Conservation (phyloP, 2,797 vertebrate genomes). For the Spheniscus humboldti region DNA sequence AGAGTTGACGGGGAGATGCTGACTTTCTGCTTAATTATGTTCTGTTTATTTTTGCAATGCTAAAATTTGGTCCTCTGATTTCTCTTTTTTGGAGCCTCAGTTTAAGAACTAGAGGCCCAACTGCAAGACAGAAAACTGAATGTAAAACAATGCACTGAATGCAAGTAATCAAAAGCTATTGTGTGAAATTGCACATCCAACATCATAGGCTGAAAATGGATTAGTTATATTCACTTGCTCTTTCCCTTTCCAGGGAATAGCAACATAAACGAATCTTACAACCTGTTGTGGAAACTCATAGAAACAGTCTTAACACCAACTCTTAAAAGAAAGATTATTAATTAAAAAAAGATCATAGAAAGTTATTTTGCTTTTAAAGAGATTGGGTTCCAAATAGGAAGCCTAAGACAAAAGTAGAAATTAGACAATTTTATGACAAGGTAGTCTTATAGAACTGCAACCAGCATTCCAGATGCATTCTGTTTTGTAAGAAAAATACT, state of each 20-base stretch:
- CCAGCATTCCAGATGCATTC: not conserved
- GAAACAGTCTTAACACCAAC: not conserved
- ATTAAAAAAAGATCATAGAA: not conserved
- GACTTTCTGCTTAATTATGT: constrained; percentile 19
- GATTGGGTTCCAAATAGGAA: not conserved
- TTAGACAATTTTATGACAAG: not conserved
- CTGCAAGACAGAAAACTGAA: not conserved
- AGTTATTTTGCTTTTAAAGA: not conserved
- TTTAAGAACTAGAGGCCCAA: not conserved
- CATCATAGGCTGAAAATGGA: not conserved
- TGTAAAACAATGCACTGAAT: not conserved
- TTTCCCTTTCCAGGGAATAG: not conserved
- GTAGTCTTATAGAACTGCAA: not conserved
- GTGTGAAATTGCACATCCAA: not conserved
- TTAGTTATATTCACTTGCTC: not conserved
- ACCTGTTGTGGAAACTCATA: not conserved
- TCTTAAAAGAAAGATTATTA: not conserved
- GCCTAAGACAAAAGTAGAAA: not conserved
- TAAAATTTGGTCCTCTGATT: not conserved
- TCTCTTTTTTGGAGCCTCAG: not conserved
- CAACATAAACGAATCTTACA: not conserved
- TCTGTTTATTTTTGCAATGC: not conserved
- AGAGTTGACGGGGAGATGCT: not conserved
- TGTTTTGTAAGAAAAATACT: not conserved
- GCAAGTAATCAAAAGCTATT: constrained; percentile 49